Evolutionary conservation across 2,888 invertebrate genomes (phyloP), one percentile per base, ranked within the genome.

Genomic region (Ecliptopera silaceata): DNA sequence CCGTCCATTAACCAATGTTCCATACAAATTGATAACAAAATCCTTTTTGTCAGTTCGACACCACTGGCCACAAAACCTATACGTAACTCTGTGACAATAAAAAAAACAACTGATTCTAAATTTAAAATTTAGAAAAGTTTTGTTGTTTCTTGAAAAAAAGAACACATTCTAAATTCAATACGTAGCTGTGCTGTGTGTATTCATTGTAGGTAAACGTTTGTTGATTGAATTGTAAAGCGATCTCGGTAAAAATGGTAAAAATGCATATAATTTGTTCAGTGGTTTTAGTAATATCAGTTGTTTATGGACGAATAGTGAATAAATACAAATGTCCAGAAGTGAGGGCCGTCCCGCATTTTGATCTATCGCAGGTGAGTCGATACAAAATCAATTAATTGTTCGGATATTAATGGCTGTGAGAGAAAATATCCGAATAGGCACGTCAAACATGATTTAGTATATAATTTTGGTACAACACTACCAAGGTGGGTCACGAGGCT

Each of bases 301-400:
- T 65, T 32, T 67, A 70, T 20, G 77, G 75, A 31, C 86, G 75
- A 68, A 87, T 89, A 66, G 83, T 92, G 34, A 93, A 95, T 70
- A 95, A 95, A 79, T 93, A 94, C 71, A 94, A 94, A 79, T 95
- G 95, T 72, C 95, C 95, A 0, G 93, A 93, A 92, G 97, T 97
- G 61, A 95, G 94, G 80, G 95, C 95, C 12, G 94, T 95, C 47
- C 93, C 94, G 38, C 95, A 96, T 87, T 96, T 97, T 75, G 94
- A 96, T 88, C 88, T 97, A 68, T 92, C 94, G 65, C 93, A 94
- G 87, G 96, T 95, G 59, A 64, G 80, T 75, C 8, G 39, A 57
- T 50, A 46, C 52, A 41, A 45, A 44, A 54, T 55, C 17, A 36
- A 54, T 50, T 59, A 58, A 62, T 58, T 48, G 29, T 41, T 45